Conservation (phyloP, 2,888 invertebrate genomes). For the Colletes collaris region DNA sequence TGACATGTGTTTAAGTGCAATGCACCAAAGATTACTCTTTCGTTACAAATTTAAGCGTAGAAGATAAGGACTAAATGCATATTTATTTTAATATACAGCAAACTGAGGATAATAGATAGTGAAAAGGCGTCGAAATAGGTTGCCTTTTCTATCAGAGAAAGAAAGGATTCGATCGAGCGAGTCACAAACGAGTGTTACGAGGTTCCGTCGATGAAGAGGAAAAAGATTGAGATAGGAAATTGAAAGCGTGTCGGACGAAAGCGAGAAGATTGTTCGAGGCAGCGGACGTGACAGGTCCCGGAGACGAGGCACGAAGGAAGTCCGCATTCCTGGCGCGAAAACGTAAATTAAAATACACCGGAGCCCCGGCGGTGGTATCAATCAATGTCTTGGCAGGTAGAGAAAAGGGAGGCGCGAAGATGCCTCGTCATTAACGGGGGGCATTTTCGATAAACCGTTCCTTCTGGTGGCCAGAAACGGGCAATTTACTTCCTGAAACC, state of each 20-base stretch:
- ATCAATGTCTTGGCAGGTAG: constrained; percentile 69
- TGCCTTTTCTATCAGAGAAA: no score
- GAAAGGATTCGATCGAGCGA: not conserved
- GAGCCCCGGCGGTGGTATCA: constrained; percentile 61
- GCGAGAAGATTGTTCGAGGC: constrained; percentile 3
- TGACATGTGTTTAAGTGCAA: no score
- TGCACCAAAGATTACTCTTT: no score
- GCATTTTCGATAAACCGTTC: constrained; percentile 44
- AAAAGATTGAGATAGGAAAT: constrained; percentile 9
- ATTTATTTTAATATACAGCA: no score
- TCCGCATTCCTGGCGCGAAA: constrained; percentile 69
- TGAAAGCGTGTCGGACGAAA: not conserved
- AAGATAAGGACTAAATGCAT: no score
- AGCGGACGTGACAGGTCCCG: constrained; percentile 17
- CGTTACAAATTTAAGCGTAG: no score
- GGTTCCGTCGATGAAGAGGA: not conserved
- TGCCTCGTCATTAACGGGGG: constrained; percentile 69
- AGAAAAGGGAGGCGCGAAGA: constrained; percentile 64
- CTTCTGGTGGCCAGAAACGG: constrained; percentile 18
- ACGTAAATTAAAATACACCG: constrained; percentile 75
- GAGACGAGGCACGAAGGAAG: constrained; percentile 36
- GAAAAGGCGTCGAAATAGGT: no score
- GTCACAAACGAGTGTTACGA: not conserved
- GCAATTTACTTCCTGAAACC: constrained; percentile 51
- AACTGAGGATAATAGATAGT: no score